A percentile compares a stretch with the other conserved stretches of the same genome.
Evolutionary conservation across 2,113 vertebrate genomes (phyloP).

Genomic region (Girardinichthys multiradiatus): DNA sequence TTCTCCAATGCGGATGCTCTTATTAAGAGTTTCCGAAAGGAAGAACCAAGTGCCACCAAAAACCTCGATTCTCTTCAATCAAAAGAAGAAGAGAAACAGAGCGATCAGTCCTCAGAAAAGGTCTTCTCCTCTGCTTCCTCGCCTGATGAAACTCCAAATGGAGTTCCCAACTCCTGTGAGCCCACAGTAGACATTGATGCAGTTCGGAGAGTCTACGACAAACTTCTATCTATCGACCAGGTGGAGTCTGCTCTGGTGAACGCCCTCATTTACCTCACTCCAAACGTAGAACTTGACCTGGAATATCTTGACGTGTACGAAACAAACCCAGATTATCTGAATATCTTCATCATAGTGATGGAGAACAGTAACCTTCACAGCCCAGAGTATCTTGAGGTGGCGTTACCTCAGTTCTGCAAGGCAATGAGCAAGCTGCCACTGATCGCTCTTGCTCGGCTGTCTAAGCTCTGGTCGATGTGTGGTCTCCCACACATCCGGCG

Average conservation of each 20-base stretch:
- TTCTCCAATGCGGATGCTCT: constrained; percentile 93
- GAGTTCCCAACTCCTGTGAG: constrained; percentile 82
- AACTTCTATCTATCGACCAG: constrained; percentile 89
- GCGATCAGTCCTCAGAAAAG: constrained; percentile 77
- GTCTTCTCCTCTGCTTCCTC: constrained; percentile 79
- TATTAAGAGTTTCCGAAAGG: constrained; percentile 92
- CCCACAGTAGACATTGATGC: constrained; percentile 91
- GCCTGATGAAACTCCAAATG: constrained; percentile 80
- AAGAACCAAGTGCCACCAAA: constrained; percentile 84
- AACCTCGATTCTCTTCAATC: constrained; percentile 81
- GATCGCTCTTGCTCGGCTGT: constrained; percentile 88
- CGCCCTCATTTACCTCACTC: constrained; percentile 93
- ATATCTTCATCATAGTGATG: constrained; percentile 96
- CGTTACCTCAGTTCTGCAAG: constrained; percentile 95
- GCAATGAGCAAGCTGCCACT: constrained; percentile 97
- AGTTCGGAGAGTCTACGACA: constrained; percentile 91
- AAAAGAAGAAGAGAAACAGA: constrained; percentile 87
- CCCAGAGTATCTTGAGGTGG: constrained; percentile 97
- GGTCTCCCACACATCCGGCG: constrained; percentile 88
- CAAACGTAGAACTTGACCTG: constrained; percentile 96
- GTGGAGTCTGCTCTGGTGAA: constrained; percentile 95
- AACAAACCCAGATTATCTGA: constrained; percentile 93
- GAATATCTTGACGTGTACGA: constrained; percentile 96
- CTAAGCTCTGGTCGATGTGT: constrained; percentile 90
- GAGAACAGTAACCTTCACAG: constrained; percentile 98